Percentiles rank a stretch among this genome's conserved stretches.
phyloP scores from a whole-genome alignment of 2,888 invertebrate species.

The Bombylius major region DNA sequence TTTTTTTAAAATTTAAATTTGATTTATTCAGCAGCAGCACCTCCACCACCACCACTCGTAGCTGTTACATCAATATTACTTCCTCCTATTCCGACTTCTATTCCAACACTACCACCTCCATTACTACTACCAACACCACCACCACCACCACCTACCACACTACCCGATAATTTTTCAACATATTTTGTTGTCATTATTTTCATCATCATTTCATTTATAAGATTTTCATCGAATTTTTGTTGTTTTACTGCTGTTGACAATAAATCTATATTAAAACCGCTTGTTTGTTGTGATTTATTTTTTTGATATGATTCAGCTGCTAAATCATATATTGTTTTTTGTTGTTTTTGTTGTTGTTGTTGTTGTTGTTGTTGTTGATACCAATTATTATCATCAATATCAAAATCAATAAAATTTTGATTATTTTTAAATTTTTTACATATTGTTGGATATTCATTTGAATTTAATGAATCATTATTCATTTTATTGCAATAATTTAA shows the following conservation, averaged over 20 bases:
- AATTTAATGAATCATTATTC: slow-evolving; percentile 5
- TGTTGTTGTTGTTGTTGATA: slow-evolving; percentile 11
- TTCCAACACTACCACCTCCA: too few species aligned
- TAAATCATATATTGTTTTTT: neutral
- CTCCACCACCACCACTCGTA: neutral
- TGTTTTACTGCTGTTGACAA: too few species aligned
- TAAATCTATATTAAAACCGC: slow-evolving; percentile 18
- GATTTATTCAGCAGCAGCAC: too few species aligned
- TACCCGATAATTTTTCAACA: neutral
- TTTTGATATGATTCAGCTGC: slow-evolving; percentile 11
- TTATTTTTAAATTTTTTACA: slow-evolving; percentile 15
- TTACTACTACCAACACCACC: neutral
- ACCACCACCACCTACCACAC: neutral
- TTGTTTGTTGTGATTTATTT: slow-evolving; percentile 16
- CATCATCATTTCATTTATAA: slow-evolving; percentile 15
- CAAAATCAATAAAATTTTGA: slow-evolving; percentile 17
- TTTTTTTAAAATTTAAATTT: too few species aligned
- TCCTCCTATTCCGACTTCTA: neutral
- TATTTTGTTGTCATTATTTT: slow-evolving; percentile 16
- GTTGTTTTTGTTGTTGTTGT: slow-evolving; percentile 1
- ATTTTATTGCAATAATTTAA: neutral
- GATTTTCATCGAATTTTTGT: neutral
- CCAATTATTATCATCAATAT: slow-evolving; percentile 22
- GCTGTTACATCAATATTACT: slow-evolving; percentile 9
- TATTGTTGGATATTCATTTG: neutral